Evolutionary conservation across 2,113 vertebrate species (phyloP).

Genomic region (Gambusia affinis): DNA sequence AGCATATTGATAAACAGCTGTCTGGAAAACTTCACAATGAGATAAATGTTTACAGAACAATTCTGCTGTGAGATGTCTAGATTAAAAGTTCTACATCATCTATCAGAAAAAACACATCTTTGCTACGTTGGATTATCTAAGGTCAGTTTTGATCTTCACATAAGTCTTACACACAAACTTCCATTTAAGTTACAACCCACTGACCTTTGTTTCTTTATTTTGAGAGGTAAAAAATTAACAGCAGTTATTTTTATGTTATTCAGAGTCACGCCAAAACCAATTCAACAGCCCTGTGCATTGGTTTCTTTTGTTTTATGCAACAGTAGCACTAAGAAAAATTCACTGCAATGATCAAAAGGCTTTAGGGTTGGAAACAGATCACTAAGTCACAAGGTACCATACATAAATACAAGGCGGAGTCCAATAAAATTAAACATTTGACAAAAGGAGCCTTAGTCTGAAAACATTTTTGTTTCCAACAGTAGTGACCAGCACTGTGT

Average conservation of each 20-base stretch:
- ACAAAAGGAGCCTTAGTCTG: constrained; percentile 54
- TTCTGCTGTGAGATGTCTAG: constrained; percentile 73
- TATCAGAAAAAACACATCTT: constrained; percentile 54
- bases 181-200: constrained; percentile 54
- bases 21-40: constrained; percentile 74
- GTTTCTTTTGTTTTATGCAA: constrained; percentile 55
- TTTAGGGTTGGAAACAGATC: constrained; percentile 59
- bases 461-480: constrained; percentile 37
- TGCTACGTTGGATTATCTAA: constrained; percentile 52
- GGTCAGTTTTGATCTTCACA: constrained; percentile 53
- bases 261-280: constrained; percentile 44
- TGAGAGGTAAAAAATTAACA: constrained; percentile 59
- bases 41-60: constrained; percentile 77
- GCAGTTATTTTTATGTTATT: constrained; percentile 54
- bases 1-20: constrained; percentile 74
- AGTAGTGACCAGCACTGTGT: constrained; percentile 77
- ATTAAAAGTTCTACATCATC: constrained; percentile 66
- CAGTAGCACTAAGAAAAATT: constrained; percentile 68
- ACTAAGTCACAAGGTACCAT: constrained; percentile 68
- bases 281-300: no score
- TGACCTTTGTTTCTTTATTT: constrained; percentile 53
- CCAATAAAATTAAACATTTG: constrained; percentile 52
- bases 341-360: constrained; percentile 69
- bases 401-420: constrained; percentile 56
- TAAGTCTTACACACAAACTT: constrained; percentile 54